These are phyloP conservation scores for Mastomys coucha DNA, from an alignment of 2,113 vertebrate genomes.

Conservation along the genomic window DNA sequence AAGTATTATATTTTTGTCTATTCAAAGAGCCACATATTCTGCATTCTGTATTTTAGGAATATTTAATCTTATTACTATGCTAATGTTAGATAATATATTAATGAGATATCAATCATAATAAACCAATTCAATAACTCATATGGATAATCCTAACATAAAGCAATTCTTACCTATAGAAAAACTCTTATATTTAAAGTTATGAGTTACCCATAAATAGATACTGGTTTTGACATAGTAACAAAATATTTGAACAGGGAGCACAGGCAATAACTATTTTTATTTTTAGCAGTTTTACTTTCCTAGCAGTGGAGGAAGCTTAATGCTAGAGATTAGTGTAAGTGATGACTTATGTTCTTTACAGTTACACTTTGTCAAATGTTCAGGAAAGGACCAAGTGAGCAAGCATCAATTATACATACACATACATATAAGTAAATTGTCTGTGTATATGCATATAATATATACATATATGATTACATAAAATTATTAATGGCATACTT, in stretches of 20 bases:
- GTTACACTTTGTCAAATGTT: conserved; percentile 17
- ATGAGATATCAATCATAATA: conserved; percentile 45
- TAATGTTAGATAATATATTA: background rate
- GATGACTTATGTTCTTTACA: conserved; percentile 10
- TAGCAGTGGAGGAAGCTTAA: background rate
- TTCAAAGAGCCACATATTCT: conserved; percentile 8
- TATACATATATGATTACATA: background rate
- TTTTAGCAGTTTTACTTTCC: conserved; percentile 27
- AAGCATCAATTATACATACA: background rate
- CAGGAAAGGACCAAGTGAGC: background rate
- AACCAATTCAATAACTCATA: background rate
- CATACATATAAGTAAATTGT: background rate
- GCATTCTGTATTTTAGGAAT: conserved; percentile 13
- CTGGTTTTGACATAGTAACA: conserved; percentile 28
- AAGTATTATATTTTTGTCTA: background rate
- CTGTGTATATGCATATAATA: background rate
- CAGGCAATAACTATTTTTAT: background rate
- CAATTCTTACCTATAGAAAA: conserved; percentile 1
- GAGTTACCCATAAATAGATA: background rate
- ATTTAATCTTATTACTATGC: conserved; percentile 6
- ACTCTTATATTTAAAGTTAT: background rate
- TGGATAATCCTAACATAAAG: background rate
- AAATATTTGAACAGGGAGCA: background rate
- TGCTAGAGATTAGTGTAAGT: background rate
- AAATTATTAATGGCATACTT: background rate